phyloP scores from a whole-genome alignment of 2,888 invertebrate species.

The Platycnemis pennipes region DNA sequence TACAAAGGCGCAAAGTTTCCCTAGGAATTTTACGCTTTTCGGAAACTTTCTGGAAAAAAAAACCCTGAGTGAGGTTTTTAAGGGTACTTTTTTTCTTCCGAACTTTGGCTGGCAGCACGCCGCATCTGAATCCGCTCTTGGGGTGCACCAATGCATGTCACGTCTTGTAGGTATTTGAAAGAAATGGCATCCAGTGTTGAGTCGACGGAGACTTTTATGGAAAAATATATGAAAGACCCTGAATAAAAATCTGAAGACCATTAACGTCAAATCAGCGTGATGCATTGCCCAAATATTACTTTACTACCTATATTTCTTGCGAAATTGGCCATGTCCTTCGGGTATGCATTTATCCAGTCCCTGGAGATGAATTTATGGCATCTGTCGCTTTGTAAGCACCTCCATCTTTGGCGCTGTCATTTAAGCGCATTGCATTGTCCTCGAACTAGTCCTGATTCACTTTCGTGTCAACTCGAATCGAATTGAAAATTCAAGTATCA shows the following conservation, averaged over 20 bases:
- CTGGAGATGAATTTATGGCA: not conserved
- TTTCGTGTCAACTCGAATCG: not conserved
- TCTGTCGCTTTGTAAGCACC: not conserved
- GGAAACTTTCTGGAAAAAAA: not conserved
- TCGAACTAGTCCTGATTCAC: not conserved
- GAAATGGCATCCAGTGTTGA: not conserved
- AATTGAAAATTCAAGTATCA: not conserved
- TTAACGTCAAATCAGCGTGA: not conserved
- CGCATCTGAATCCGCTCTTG: not conserved
- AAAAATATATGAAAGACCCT: not conserved
- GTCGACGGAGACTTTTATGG: not conserved
- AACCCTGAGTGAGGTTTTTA: not conserved
- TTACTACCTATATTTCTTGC: not conserved
- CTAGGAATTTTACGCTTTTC: not conserved
- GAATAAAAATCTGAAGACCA: not conserved
- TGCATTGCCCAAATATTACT: not conserved
- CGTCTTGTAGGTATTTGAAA: not conserved
- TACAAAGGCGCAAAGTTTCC: conserved; percentile 20
- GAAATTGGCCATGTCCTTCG: not conserved
- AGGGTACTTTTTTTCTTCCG: not conserved
- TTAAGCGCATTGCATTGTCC: not conserved
- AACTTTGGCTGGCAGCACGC: not conserved
- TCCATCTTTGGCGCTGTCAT: not conserved
- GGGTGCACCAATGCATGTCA: not conserved
- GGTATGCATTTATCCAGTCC: not conserved